These are phyloP conservation scores for Gouania willdenowi DNA, from an alignment of 2,797 vertebrate genomes.

Conservation along the genomic window DNA sequence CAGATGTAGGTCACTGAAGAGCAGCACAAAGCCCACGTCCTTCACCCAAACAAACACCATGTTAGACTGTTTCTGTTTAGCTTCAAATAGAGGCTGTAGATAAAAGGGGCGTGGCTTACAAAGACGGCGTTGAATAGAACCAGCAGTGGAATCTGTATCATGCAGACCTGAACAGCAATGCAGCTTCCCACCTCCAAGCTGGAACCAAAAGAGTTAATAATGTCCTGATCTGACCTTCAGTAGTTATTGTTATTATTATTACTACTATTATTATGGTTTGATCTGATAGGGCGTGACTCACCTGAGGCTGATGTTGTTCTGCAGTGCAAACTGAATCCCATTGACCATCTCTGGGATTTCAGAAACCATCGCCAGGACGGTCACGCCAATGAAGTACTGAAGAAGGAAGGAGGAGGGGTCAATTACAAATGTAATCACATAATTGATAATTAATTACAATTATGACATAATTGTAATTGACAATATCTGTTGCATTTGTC, in stretches of 20 bases:
- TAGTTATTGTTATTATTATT: too few species aligned
- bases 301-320: slow-evolving; percentile 90
- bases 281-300: slow-evolving; percentile 34
- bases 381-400: slow-evolving; percentile 88
- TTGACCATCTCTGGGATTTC: slow-evolving; percentile 90
- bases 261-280: too few species aligned
- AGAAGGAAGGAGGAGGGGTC: too few species aligned
- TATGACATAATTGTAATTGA: too few species aligned
- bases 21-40: slow-evolving; percentile 80
- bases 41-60: slow-evolving; percentile 31
- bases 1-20: slow-evolving; percentile 83
- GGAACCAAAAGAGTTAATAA: too few species aligned
- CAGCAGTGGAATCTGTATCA: slow-evolving; percentile 90
- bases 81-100: slow-evolving; percentile 1
- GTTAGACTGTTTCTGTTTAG: background rate
- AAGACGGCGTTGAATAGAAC: slow-evolving; percentile 86
- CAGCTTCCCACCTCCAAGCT: slow-evolving; percentile 89
- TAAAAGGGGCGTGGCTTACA: too few species aligned
- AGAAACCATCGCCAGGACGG: slow-evolving; percentile 84
- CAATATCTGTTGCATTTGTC: too few species aligned
- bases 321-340: slow-evolving; percentile 88
- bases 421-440: background rate
- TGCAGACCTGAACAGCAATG: slow-evolving; percentile 90
- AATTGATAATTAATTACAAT: too few species aligned
- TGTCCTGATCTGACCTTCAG: too few species aligned